Evolutionary conservation across 2,797 vertebrate species (phyloP).

Genomic region (Urocyon cinereoargenteus): DNA sequence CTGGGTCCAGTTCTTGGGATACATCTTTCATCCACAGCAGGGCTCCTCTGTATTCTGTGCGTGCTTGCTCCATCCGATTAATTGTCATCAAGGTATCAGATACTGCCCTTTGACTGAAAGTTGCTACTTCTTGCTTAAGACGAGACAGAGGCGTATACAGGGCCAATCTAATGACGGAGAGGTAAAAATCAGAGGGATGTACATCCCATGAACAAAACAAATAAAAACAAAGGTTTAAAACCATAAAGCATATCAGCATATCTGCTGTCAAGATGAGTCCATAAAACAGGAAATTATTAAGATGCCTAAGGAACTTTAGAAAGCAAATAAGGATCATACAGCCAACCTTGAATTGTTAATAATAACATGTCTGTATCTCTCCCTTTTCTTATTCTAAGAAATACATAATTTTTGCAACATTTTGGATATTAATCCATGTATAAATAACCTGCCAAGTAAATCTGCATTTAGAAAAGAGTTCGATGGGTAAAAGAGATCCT

Average conservation of each 20-base stretch:
- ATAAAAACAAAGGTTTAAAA: not conserved
- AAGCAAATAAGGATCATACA: not conserved
- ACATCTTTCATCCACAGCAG: slow-evolving; percentile 94
- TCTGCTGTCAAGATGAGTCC: not conserved
- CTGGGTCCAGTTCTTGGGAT: slow-evolving; percentile 93
- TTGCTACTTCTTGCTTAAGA: slow-evolving; percentile 92
- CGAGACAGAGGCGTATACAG: slow-evolving; percentile 91
- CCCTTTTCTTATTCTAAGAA: slow-evolving; percentile 37
- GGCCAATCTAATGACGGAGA: slow-evolving; percentile 86
- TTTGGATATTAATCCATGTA: not conserved
- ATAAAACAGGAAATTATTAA: slow-evolving; percentile 41
- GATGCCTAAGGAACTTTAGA: not conserved
- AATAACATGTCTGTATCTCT: not conserved
- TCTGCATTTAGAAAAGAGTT: slow-evolving; percentile 52
- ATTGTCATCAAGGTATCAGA: slow-evolving; percentile 92
- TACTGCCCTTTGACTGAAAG: slow-evolving; percentile 91
- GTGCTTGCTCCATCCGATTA: slow-evolving; percentile 91
- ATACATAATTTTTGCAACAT: not conserved
- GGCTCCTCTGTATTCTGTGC: slow-evolving; percentile 91
- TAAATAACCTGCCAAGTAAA: slow-evolving; percentile 37
- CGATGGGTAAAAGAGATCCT: not conserved
- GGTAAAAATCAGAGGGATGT: slow-evolving; percentile 12
- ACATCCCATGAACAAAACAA: slow-evolving; percentile 12
- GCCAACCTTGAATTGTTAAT: not conserved
- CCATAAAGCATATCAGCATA: not conserved